Conservation (phyloP, 2,113 vertebrate genomes). For the Mormoops blainvillei region DNA sequence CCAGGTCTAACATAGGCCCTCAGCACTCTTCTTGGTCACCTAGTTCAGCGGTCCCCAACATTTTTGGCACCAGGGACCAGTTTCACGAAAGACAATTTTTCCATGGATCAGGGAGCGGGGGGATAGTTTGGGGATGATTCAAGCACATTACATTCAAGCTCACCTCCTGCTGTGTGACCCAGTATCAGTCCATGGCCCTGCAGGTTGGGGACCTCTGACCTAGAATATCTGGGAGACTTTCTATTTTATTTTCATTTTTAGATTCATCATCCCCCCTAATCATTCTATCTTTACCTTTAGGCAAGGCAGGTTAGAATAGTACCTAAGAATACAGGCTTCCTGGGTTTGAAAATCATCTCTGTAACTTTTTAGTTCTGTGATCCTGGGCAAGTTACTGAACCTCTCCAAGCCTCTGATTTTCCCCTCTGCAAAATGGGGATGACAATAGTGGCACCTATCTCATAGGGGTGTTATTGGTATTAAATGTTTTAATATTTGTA, state of each 20-base stretch:
- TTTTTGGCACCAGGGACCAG: too few relatives aligned
- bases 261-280: not conserved
- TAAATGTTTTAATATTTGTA: not conserved
- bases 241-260: not conserved
- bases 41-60: not conserved
- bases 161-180: too few relatives aligned
- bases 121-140: too few relatives aligned
- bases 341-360: not conserved
- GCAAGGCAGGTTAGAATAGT: not conserved
- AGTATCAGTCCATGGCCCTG: too few relatives aligned
- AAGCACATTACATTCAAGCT: too few relatives aligned
- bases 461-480: not conserved
- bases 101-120: too few relatives aligned
- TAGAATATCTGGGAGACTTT: not conserved
- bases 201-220: not conserved
- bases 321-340: not conserved
- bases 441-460: not conserved
- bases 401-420: not conserved
- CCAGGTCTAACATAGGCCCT: not conserved
- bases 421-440: not conserved
- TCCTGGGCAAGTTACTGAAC: not conserved
- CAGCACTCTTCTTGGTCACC: not conserved
- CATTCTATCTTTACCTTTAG: not conserved
- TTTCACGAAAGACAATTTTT: too few relatives aligned
- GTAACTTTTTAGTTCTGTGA: not conserved